Evolutionary conservation across 1,140 invertebrate species (phyloP).

Genomic region (Drosophila sturtevanti): DNA sequence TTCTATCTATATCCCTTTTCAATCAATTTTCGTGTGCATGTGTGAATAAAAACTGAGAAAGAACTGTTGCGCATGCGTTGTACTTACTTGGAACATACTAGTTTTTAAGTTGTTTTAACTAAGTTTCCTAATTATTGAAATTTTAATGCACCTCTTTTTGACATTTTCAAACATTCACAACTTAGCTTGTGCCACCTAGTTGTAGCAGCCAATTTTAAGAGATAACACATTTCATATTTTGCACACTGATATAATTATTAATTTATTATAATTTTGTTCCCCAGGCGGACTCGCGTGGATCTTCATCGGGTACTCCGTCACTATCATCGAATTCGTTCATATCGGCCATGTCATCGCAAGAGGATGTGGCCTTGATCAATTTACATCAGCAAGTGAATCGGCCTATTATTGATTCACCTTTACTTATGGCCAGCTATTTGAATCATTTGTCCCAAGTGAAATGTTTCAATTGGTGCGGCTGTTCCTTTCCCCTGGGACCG

Average conservation of each 20-base stretch:
- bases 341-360: conserved; percentile 96
- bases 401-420: conserved; percentile 95
- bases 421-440: conserved; percentile 97
- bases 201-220: conserved; percentile 42
- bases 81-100: background rate
- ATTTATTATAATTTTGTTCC: conserved; percentile 36
- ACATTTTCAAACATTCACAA: background rate
- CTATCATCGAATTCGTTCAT: conserved; percentile 94
- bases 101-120: background rate
- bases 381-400: conserved; percentile 97
- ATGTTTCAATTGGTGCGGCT: conserved; percentile 88
- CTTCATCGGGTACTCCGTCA: conserved; percentile 83
- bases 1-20: background rate
- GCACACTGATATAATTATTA: background rate
- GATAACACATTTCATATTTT: background rate
- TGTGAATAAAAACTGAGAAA: background rate
- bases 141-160: background rate
- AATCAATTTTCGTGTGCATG: background rate
- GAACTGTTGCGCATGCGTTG: background rate
- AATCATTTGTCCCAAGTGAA: conserved; percentile 94
- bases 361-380: conserved; percentile 96
- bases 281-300: conserved; percentile 78
- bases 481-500: conserved; percentile 87
- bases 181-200: conserved; percentile 19
- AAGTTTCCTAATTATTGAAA: background rate